Evolutionary conservation across 2,113 vertebrate species (phyloP), one percentile per base, ranked within the genome.

Genomic region (Penelope pileata): DNA sequence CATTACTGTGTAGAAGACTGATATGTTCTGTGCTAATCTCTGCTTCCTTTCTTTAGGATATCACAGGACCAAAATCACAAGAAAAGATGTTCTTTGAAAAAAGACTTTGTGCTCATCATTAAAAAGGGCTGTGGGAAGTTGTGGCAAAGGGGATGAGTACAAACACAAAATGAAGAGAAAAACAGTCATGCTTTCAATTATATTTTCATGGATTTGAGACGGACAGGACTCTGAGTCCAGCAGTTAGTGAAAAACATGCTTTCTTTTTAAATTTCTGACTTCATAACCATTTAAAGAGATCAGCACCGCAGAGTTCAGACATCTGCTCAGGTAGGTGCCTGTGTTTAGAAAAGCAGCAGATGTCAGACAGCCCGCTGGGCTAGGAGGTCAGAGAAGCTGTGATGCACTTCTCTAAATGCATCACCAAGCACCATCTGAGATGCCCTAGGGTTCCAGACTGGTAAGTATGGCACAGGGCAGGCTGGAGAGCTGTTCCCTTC

Each of bases 141-240:
- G 29, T 70, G 70, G 81, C 73, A 59, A 91, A 78, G 29, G 56
- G 77, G 64, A 82, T 54, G 73, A 96, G 24, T 62, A 22, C 62
- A 87, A 74, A 47, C 21, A 38, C 11, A 54, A 82, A 77, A 70
- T 13, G 29, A 83, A 91, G 74, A 48, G 64, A 56, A 94, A 92
- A 90, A 9, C 64, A 91, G 47, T 38, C 38, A 75, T 69, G 26
- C 43, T 96, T 96, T 92, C 86, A 84, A 59, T 67, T 90, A 67
- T 4, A 10, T 47, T 88, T 51, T 69, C 36, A n/a, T 36, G 60
- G 73, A 90, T 81, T 21, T 0, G 0, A 74, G 59, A 45, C 18
- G 47, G 88, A 78, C 26, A 77, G 34, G 54, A 30, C 51, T n/a
- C 27, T 40, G 70, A 69, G 43, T 53, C 72, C 73, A 78, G 60